phyloP scores from a whole-genome alignment of 2,888 invertebrate species.

The Iselma pallidipennis region DNA sequence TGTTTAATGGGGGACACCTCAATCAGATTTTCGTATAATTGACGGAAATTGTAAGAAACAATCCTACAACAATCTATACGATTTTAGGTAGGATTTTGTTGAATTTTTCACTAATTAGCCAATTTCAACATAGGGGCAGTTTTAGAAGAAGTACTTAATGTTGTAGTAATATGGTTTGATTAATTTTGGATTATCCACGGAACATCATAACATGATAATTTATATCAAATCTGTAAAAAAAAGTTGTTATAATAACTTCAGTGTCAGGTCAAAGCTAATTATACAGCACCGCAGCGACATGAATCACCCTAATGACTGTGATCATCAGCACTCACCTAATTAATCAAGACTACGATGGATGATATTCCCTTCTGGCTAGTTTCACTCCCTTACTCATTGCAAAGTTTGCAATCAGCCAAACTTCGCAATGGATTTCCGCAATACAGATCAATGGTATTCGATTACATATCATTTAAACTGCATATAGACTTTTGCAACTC shows the following conservation, averaged over 20 bases:
- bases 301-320: slow-evolving; percentile 48
- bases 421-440: not conserved
- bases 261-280: slow-evolving; percentile 36
- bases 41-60: too few species aligned
- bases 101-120: too few species aligned
- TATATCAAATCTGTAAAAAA: too few species aligned
- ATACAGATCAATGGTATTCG: not conserved
- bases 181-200: not conserved
- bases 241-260: slow-evolving; percentile 25
- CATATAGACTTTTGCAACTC: too few species aligned
- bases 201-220: not conserved
- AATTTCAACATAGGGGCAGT: too few species aligned
- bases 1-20: slow-evolving; percentile 8
- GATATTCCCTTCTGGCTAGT: not conserved
- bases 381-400: not conserved
- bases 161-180: too few species aligned
- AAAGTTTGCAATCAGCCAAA: too few species aligned
- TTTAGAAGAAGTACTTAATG: too few species aligned
- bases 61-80: too few species aligned
- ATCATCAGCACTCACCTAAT: slow-evolving; percentile 50
- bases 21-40: slow-evolving; percentile 10
- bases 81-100: too few species aligned
- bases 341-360: slow-evolving; percentile 39
- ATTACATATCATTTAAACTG: too few species aligned
- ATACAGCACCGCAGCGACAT: slow-evolving; percentile 37